phyloP scores from a whole-genome alignment of 2,888 invertebrate genomes.

The Sarcophaga caerulescens region DNA sequence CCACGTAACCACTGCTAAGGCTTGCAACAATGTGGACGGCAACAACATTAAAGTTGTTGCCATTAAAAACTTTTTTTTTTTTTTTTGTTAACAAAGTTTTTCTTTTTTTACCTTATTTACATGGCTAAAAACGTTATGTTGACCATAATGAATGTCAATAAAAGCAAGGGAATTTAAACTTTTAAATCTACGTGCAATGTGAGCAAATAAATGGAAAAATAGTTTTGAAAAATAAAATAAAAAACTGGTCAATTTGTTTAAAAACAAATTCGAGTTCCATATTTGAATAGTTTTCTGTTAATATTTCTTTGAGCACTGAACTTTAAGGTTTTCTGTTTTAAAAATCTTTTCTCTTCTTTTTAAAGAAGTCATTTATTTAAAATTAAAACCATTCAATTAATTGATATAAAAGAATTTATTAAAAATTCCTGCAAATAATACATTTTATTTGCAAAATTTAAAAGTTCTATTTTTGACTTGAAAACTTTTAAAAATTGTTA shows the following conservation, averaged over 20 bases:
- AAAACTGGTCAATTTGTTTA: no score
- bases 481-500: not conserved
- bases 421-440: not conserved
- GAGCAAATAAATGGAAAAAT: not conserved
- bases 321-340: no score
- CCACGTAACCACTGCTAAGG: not conserved
- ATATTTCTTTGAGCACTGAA: no score
- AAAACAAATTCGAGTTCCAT: no score
- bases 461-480: not conserved
- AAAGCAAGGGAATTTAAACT: not conserved
- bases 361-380: no score
- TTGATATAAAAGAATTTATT: not conserved
- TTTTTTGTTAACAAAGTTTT: not conserved
- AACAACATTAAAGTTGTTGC: slow-evolving; percentile 36
- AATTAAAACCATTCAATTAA: no score
- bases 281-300: no score
- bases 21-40: slow-evolving; percentile 21
- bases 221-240: no score
- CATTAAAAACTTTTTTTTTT: slow-evolving; percentile 34
- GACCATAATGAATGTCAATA: slow-evolving; percentile 38
- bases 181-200: not conserved
- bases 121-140: slow-evolving; percentile 14
- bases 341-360: no score
- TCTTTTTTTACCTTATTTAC: not conserved
- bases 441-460: no score